Conservation (phyloP, 2,113 vertebrate genomes). For the Tetrax tetrax region DNA sequence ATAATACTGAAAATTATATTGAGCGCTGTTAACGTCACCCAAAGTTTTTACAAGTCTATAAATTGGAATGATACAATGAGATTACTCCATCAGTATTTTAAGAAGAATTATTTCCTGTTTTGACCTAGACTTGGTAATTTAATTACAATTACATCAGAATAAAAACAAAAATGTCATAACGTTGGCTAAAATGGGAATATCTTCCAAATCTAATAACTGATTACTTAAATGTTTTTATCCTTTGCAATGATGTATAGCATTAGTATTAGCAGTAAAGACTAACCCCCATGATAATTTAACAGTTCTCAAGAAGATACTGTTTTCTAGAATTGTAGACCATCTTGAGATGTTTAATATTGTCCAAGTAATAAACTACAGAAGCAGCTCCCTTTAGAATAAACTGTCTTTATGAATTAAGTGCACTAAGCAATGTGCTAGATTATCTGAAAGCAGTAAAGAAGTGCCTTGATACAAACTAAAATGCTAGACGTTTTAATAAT, state of each 20-base stretch:
- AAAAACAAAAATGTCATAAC: slow-evolving; percentile 14
- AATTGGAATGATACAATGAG: not conserved
- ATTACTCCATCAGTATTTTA: not conserved
- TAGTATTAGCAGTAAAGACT: not conserved
- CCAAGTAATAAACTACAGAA: not conserved
- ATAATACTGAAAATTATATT: not conserved
- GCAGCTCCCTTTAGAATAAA: not conserved
- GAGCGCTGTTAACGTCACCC: not conserved
- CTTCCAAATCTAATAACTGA: not conserved
- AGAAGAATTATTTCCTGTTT: slow-evolving; percentile 12
- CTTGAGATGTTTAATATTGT: not conserved
- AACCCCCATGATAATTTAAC: not conserved
- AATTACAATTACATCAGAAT: slow-evolving; percentile 32
- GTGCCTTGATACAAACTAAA: not conserved
- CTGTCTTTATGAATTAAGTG: not conserved
- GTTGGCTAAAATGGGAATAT: not conserved
- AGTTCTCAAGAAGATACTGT: not conserved
- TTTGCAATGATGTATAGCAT: not conserved
- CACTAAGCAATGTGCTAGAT: not conserved
- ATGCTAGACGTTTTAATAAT: not conserved
- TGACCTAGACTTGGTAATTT: not conserved
- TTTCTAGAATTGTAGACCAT: not conserved
- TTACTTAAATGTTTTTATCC: not conserved
- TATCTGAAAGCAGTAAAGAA: not conserved
- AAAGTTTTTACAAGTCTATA: not conserved